Conservation (phyloP, 2,797 vertebrate genomes). For the Perdix hodgsoniae region DNA sequence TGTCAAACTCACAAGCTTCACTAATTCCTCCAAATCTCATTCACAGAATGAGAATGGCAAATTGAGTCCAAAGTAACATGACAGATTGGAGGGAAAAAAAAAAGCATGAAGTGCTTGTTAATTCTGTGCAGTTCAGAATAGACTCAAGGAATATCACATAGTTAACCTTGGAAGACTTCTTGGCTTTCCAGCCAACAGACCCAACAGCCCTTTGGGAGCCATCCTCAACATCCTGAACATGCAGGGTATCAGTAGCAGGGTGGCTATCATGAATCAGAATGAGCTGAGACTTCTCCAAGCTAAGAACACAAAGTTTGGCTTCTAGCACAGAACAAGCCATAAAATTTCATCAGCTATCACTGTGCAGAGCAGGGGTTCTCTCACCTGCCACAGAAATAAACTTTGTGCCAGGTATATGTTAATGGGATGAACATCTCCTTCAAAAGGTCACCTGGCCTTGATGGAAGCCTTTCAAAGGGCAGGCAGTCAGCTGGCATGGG, state of each 20-base stretch:
- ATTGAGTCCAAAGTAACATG: background rate
- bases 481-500: background rate
- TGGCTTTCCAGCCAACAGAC: background rate
- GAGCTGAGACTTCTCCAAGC: background rate
- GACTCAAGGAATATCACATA: accelerated
- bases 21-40: background rate
- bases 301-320: background rate
- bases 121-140: background rate
- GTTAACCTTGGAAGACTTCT: background rate
- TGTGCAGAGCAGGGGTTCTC: background rate
- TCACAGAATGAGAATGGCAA: background rate
- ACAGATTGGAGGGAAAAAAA: background rate
- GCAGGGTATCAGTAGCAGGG: background rate
- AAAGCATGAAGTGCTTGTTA: background rate
- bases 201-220: background rate
- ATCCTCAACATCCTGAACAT: background rate
- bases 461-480: background rate
- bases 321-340: background rate
- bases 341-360: background rate
- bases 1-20: background rate
- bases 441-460: background rate
- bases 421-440: background rate
- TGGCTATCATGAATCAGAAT: background rate
- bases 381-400: background rate
- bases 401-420: background rate